Conservation (phyloP, 1,140 invertebrate genomes). For the Brachionus rotundiformis region DNA sequence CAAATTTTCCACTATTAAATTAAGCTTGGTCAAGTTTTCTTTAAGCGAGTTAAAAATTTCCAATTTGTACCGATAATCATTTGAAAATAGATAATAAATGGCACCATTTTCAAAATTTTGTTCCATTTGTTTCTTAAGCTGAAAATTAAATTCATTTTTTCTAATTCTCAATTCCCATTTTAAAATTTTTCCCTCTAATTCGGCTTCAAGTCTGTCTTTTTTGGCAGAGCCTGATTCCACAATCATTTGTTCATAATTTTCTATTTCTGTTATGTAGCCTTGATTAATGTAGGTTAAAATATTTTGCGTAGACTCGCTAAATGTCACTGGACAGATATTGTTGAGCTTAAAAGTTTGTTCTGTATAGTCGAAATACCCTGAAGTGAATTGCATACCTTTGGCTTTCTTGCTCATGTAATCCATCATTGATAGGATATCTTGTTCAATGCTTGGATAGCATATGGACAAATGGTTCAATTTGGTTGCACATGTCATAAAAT, state of each 20-base stretch:
- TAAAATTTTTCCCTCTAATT: neutral
- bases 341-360: neutral
- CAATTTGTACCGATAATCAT: neutral
- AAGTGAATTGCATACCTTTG: neutral
- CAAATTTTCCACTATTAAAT: neutral
- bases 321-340: neutral
- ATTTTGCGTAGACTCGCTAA: neutral
- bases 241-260: slow-evolving; percentile 1
- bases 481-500: neutral
- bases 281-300: neutral
- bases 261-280: neutral
- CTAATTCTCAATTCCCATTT: neutral
- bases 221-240: neutral
- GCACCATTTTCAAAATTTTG: neutral
- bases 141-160: slow-evolving; percentile 2
- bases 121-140: neutral
- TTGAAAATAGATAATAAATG: neutral
- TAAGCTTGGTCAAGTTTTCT: neutral
- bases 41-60: neutral
- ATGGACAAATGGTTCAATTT: neutral
- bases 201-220: neutral
- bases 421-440: neutral
- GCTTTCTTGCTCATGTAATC: neutral
- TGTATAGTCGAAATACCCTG: neutral
- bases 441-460: neutral